Conservation (phyloP, 2,888 invertebrate genomes). For the Pegoplata infirma region DNA sequence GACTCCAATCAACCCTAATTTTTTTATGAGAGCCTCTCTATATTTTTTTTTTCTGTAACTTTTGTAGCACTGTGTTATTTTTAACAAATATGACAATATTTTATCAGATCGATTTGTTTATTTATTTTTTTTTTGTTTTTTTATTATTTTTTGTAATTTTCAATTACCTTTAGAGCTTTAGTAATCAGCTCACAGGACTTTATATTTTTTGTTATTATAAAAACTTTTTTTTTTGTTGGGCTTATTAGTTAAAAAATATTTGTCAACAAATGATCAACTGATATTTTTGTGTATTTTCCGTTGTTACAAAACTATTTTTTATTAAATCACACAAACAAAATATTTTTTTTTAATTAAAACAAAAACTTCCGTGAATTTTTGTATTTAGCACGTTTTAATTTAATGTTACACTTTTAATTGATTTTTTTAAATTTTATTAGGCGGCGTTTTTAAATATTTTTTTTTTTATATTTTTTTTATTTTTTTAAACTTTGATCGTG, state of each 20-base stretch:
- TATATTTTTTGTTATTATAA: constrained; percentile 16
- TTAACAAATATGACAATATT: no score
- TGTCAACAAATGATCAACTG: constrained; percentile 31
- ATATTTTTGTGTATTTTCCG: constrained; percentile 22
- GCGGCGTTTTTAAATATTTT: constrained; percentile 34
- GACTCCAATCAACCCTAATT: no score
- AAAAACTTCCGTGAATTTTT: constrained; percentile 55
- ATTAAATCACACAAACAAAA: constrained; percentile 31
- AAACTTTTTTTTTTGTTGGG: neutral
- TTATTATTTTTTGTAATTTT: constrained; percentile 5
- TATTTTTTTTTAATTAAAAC: constrained; percentile 12
- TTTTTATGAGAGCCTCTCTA: no score
- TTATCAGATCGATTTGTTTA: neutral
- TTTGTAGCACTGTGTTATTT: no score
- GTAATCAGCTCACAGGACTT: constrained; percentile 42
- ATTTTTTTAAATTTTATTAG: constrained; percentile 22
- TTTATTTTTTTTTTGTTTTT: no score
- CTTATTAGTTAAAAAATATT: constrained; percentile 8
- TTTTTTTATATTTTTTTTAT: constrained; percentile 30
- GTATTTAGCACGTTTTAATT: constrained; percentile 50
- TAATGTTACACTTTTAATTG: constrained; percentile 19
- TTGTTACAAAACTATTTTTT: constrained; percentile 24
- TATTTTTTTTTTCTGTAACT: no score
- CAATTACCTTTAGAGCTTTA: constrained; percentile 54
- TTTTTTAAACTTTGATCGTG: constrained; percentile 30